Base-by-base conservation (phyloP, 2,113 vertebrate species). In the Phyllopteryx taeniolatus region DNA sequence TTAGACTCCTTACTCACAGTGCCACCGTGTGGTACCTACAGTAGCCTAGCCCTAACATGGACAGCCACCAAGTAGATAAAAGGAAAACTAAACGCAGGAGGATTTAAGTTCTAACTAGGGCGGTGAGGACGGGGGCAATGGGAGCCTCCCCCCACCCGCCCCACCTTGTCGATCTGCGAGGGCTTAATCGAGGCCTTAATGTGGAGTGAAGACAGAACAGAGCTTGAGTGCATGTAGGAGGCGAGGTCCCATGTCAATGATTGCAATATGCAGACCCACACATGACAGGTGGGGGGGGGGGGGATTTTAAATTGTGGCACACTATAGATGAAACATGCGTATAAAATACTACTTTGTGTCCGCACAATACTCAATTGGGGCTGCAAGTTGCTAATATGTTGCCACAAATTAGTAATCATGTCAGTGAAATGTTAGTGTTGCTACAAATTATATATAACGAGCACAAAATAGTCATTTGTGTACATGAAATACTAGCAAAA, bases 21-120 rank as follows among this genome's bases (percentile, higher is more conserved):
- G 86, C 92, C 92, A 93, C 92, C 86, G 80, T 93, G 92, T 92
- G 92, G 92, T 82, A 88, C 88, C 86, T 69, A 70, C 81, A 75
- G 82, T 90, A 89, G 79, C 84, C 33, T 87, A 87, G 78, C 88
- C 88, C 83, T 87, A 73, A 87, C 83, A 79, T 73, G 89, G 86
- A 85, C 76, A 69, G 84, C 84, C 79, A 86, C 83, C 81, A 74
- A 78, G 66, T 67, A 77, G 75, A 85, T 60, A 19, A 10, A 76
- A 80, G 72, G 75, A 78, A 80, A 79, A 85, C 67, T 44, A 63
- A 71, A 74, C 27, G 68, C 69, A 74, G 53, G 78, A 82, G 79
- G 72, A 72, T 67, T 78, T 46, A 79, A 73, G 67, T 75, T 82
- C 78, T 77, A 82, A 77, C 20, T 74, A 79, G 83, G 75, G 78